Evolutionary conservation across 2,113 vertebrate genomes (phyloP).

Genomic region (Perognathus longimembris): DNA sequence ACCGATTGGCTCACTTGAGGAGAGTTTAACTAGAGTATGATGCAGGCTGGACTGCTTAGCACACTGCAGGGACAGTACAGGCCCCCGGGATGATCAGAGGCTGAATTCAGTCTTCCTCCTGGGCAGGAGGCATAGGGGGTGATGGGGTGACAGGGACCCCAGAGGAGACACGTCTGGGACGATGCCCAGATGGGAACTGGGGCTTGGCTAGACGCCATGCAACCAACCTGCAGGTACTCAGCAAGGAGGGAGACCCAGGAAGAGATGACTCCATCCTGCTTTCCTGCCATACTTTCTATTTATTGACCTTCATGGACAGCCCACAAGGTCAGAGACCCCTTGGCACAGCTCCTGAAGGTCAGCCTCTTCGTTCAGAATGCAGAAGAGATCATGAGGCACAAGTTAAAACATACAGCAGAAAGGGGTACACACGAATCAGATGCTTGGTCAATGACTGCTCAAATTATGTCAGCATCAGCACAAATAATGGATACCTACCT

Average conservation of each 20-base stretch:
- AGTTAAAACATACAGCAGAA: background rate
- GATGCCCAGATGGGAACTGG: background rate
- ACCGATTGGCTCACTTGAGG: background rate
- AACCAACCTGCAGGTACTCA: background rate
- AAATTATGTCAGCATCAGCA: background rate
- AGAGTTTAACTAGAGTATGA: background rate
- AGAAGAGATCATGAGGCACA: background rate
- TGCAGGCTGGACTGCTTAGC: background rate
- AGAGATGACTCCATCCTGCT: background rate
- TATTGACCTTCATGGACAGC: background rate
- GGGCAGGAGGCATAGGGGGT: background rate
- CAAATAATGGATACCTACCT: background rate
- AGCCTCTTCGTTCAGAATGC: background rate
- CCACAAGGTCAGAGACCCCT: accelerated
- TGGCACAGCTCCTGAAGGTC: background rate
- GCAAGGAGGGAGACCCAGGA: background rate
- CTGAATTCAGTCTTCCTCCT: background rate
- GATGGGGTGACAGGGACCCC: too few species aligned
- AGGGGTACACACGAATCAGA: background rate
- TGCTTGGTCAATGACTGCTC: background rate
- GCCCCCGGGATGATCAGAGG: too few species aligned
- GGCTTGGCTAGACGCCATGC: background rate
- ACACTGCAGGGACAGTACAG: background rate
- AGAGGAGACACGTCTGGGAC: background rate
- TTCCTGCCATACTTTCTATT: background rate